phyloP scores from a whole-genome alignment of 2,113 vertebrate species.

The Catagonus wagneri region DNA sequence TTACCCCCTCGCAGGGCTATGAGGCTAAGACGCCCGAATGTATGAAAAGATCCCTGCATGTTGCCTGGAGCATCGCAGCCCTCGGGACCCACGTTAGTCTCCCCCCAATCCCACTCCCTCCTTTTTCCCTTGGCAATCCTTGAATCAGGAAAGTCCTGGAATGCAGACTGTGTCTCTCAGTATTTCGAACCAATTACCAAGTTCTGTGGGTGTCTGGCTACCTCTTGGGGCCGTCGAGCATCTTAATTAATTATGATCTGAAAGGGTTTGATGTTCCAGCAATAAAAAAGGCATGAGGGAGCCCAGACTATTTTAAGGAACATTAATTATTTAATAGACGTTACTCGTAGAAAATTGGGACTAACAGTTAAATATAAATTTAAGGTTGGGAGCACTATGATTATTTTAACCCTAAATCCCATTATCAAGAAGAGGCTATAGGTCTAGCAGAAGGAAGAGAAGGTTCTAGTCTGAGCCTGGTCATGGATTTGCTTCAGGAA shows the following conservation, averaged over 20 bases:
- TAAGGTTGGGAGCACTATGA: slow-evolving; percentile 48
- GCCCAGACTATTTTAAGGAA: slow-evolving; percentile 77
- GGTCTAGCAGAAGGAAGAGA: neutral
- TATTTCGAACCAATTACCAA: slow-evolving; percentile 62
- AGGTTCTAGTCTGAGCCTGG: neutral
- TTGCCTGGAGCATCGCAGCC: accelerated
- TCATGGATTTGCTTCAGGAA: neutral
- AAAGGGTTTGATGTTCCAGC: slow-evolving; percentile 76
- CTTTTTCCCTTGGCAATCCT: neutral
- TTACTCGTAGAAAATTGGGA: slow-evolving; percentile 77
- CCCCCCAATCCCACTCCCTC: neutral
- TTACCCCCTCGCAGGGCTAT: accelerated
- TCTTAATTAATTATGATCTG: slow-evolving; percentile 82
- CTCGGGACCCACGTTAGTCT: accelerated
- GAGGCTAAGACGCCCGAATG: neutral
- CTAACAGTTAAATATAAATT: slow-evolving; percentile 74
- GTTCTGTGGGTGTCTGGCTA: slow-evolving; percentile 69
- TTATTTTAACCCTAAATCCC: slow-evolving; percentile 63
- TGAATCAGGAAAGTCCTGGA: neutral
- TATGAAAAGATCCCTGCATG: neutral
- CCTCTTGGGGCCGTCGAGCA: slow-evolving; percentile 57
- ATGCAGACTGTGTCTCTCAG: neutral
- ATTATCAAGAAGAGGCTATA: neutral
- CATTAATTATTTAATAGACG: slow-evolving; percentile 80
- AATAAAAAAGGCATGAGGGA: slow-evolving; percentile 74